Percentiles rank a stretch among this genome's conserved stretches.
Conservation (phyloP, 2,113 vertebrate genomes). For the Monopterus albus region DNA sequence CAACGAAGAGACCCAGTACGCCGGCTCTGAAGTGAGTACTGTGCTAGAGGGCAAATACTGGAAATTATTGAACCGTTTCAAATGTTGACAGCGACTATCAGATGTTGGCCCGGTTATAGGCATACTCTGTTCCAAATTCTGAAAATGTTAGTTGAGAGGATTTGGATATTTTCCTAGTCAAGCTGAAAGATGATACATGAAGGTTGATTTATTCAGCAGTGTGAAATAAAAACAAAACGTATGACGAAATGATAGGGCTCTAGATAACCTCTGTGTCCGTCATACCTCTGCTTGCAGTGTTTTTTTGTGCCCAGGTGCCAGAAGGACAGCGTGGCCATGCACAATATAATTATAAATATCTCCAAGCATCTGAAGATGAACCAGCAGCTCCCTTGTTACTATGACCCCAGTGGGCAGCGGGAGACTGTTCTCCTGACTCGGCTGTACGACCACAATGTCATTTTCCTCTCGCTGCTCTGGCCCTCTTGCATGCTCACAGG, state of each 20-base stretch:
- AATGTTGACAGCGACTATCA: constrained; percentile 58
- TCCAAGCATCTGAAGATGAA: constrained; percentile 89
- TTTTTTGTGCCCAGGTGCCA: constrained; percentile 94
- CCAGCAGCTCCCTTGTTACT: constrained; percentile 90
- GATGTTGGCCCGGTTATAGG: constrained; percentile 49
- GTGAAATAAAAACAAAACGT: constrained; percentile 18
- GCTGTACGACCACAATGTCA: constrained; percentile 86
- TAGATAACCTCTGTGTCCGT: constrained; percentile 32
- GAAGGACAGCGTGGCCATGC: constrained; percentile 87
- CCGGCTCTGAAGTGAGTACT: constrained; percentile 89
- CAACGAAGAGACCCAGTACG: constrained; percentile 91
- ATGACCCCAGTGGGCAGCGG: constrained; percentile 88
- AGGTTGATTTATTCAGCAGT: constrained; percentile 3
- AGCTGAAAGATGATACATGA: constrained; percentile 1
- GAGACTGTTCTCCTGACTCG: constrained; percentile 89
- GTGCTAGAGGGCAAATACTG: constrained; percentile 57
- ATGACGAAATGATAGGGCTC: neutral
- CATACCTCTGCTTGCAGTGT: constrained; percentile 81
- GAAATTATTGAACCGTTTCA: constrained; percentile 58
- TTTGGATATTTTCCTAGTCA: constrained; percentile 24
- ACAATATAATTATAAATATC: constrained; percentile 86
- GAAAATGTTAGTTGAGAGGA: constrained; percentile 26
- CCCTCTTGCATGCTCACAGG: constrained; percentile 91
- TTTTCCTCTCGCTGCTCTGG: constrained; percentile 93
- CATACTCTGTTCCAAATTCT: constrained; percentile 8